Conservation (phyloP, 2,888 invertebrate genomes). For the Eustalomyia histrio region DNA sequence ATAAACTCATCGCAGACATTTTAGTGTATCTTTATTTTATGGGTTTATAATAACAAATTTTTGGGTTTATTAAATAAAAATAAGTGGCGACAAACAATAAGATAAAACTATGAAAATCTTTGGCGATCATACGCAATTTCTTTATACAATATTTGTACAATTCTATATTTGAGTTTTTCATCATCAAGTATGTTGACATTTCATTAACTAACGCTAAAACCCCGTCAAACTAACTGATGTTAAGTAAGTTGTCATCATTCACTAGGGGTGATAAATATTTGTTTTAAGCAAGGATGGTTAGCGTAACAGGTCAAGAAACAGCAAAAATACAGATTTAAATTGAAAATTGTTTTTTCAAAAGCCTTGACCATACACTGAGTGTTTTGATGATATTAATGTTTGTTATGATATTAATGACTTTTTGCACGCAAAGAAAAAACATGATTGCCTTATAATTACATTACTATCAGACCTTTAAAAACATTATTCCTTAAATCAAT, state of each 20-base stretch:
- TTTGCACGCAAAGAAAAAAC: too few species aligned
- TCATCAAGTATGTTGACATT: conserved; percentile 1
- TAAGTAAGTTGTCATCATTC: neutral
- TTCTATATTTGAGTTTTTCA: neutral
- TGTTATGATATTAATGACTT: too few species aligned
- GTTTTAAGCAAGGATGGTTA: too few species aligned
- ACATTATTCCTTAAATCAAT: too few species aligned
- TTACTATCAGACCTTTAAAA: too few species aligned
- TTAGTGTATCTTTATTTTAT: neutral
- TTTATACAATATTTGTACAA: neutral
- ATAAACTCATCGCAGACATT: neutral
- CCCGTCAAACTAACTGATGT: neutral
- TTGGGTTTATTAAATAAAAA: neutral
- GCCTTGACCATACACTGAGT: too few species aligned
- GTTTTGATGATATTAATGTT: too few species aligned
- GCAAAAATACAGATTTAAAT: too few species aligned
- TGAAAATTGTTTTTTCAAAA: too few species aligned
- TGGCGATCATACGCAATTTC: neutral
- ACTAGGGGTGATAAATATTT: neutral
- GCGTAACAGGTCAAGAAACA: too few species aligned
- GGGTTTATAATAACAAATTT: neutral
- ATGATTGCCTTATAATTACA: too few species aligned
- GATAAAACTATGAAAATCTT: neutral
- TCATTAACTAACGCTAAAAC: neutral
- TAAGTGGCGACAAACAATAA: neutral